phyloP scores from a whole-genome alignment of 2,888 invertebrate genomes.

The Drosophila flavopinicola region DNA sequence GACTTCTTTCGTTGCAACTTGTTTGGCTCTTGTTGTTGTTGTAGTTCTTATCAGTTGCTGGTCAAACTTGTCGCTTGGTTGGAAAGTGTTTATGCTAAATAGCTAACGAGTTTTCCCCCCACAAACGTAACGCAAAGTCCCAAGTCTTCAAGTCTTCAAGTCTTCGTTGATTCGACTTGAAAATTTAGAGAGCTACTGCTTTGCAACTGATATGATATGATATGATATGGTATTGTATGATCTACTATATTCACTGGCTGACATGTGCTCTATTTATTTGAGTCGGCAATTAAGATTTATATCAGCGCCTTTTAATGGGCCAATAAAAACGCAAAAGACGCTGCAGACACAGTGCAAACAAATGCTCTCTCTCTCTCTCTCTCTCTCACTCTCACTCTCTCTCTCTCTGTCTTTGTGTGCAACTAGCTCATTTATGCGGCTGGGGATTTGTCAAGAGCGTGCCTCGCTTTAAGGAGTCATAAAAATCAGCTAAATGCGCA shows the following conservation, averaged over 20 bases:
- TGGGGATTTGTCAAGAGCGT: conserved; percentile 58
- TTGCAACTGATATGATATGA: conserved; percentile 14
- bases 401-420: conserved; percentile 13
- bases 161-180: conserved; percentile 29
- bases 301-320: conserved; percentile 79
- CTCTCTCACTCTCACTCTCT: conserved; percentile 2
- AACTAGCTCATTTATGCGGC: conserved; percentile 65
- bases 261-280: conserved; percentile 78
- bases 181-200: conserved; percentile 30
- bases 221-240: conserved; percentile 1
- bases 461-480: conserved; percentile 70
- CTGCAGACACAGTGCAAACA: conserved; percentile 62
- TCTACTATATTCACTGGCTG: conserved; percentile 20
- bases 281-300: conserved; percentile 82
- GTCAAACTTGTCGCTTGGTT: conserved; percentile 72
- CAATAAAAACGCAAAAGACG: conserved; percentile 71
- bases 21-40: conserved; percentile 31
- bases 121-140: conserved; percentile 50
- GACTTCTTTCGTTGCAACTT: conserved; percentile 75
- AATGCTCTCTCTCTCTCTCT: conserved; percentile 26
- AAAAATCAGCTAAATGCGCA: conserved; percentile 70
- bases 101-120: conserved; percentile 75
- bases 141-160: conserved; percentile 8
- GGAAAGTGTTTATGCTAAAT: conserved; percentile 80
- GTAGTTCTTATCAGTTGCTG: conserved; percentile 71